Percentiles rank a stretch among this genome's conserved stretches.
Evolutionary conservation across 2,113 vertebrate species (phyloP).

Genomic region (Steatornis caripensis): DNA sequence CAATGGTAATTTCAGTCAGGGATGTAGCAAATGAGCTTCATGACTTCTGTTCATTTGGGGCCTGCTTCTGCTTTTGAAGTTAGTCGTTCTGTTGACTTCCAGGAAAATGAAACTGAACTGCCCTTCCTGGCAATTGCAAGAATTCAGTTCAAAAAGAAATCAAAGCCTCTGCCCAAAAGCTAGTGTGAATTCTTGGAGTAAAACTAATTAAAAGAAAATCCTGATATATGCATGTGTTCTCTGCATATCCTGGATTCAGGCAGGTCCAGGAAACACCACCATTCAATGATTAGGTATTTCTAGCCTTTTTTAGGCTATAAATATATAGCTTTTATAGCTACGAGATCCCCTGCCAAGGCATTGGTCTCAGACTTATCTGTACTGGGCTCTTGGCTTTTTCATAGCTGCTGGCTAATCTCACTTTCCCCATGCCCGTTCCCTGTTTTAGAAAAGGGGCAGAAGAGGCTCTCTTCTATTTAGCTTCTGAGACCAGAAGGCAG

Average conservation of each 20-base stretch:
- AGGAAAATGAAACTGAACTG: not conserved
- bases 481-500: not conserved
- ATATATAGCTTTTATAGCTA: no score
- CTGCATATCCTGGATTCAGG: not conserved
- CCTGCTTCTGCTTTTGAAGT: not conserved
- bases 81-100: not conserved
- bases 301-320: no score
- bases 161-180: not conserved
- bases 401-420: not conserved
- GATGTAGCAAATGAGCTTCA: not conserved
- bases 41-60: not conserved
- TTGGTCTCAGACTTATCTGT: not conserved
- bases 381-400: not conserved
- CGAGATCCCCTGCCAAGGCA: not conserved
- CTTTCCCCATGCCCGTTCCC: not conserved
- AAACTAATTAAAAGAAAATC: not conserved
- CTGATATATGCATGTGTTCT: not conserved
- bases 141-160: constrained; percentile 1
- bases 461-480: not conserved
- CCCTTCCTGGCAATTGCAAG: not conserved
- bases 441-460: not conserved
- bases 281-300: not conserved
- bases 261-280: not conserved
- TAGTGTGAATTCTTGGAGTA: not conserved
- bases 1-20: not conserved